phyloP scores from a whole-genome alignment of 2,113 vertebrate genomes.

The Pitta sordida region DNA sequence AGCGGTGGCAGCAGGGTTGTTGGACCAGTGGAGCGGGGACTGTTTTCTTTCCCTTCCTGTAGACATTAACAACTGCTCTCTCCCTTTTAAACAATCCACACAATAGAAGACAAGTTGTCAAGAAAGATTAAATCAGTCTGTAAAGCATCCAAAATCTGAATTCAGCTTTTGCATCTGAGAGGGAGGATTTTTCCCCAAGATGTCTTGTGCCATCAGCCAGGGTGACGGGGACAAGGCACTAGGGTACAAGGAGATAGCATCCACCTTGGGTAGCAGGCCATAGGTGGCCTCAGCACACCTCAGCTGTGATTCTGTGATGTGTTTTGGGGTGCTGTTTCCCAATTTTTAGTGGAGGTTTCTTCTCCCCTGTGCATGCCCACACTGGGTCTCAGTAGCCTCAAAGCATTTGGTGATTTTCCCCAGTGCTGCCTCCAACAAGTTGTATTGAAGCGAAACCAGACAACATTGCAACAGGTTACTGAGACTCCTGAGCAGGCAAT shows the following conservation, averaged over 20 bases:
- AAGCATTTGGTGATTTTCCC: not conserved
- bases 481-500: not conserved
- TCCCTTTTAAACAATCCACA: not conserved
- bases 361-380: not conserved
- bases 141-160: not conserved
- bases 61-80: slow-evolving; percentile 8
- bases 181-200: not conserved
- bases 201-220: not conserved
- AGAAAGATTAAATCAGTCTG: not conserved
- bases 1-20: not conserved
- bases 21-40: not conserved
- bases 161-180: not conserved
- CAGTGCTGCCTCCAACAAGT: not conserved
- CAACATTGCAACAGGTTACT: not conserved
- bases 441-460: not conserved
- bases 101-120: slow-evolving; percentile 10
- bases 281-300: not conserved
- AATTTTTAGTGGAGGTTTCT: not conserved
- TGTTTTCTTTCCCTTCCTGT: slow-evolving; percentile 17
- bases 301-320: not conserved
- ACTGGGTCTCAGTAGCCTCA: not conserved
- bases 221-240: not conserved
- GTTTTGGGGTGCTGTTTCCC: not conserved
- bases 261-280: not conserved
- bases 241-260: not conserved